phyloP scores from a whole-genome alignment of 2,888 invertebrate genomes.

The Ischnura elegans region DNA sequence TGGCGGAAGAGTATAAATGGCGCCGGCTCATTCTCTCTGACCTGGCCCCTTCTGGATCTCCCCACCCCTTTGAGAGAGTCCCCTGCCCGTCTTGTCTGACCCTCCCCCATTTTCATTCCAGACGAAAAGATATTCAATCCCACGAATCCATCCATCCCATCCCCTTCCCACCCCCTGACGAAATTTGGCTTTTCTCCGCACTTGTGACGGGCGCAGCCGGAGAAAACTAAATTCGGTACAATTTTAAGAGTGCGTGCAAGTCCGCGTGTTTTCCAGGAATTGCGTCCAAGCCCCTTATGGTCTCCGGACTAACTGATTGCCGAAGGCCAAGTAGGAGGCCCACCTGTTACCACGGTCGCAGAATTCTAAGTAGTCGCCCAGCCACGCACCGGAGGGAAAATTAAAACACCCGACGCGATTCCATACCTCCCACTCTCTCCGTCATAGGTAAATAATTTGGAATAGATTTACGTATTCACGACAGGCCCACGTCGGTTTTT shows the following conservation, averaged over 20 bases:
- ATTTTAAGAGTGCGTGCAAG: slow-evolving; percentile 34
- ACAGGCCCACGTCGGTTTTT: background rate
- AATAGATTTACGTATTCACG: slow-evolving; percentile 14
- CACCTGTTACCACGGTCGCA: slow-evolving; percentile 51
- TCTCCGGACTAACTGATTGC: slow-evolving; percentile 57
- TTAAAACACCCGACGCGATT: slow-evolving; percentile 34
- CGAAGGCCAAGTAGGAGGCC: slow-evolving; percentile 66
- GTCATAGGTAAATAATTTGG: background rate
- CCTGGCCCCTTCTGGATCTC: background rate
- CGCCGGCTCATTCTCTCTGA: slow-evolving; percentile 8
- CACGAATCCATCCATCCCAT: slow-evolving; percentile 49
- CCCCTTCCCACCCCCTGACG: too few species aligned
- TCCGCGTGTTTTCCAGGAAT: slow-evolving; percentile 54
- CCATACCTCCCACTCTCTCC: background rate
- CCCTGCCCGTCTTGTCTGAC: background rate
- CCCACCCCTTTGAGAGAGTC: background rate
- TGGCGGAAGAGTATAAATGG: slow-evolving; percentile 23
- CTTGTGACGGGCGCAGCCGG: slow-evolving; percentile 15
- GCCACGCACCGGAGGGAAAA: background rate
- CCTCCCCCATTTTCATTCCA: slow-evolving; percentile 50
- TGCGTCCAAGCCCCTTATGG: slow-evolving; percentile 40
- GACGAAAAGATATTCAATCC: slow-evolving; percentile 32
- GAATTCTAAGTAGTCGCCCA: slow-evolving; percentile 47
- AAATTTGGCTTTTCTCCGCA: slow-evolving; percentile 50
- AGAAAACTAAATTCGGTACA: slow-evolving; percentile 66